These are phyloP conservation scores for Sebastes matsubarae DNA, from an alignment of 2,797 vertebrate genomes.

Conservation along the genomic window DNA sequence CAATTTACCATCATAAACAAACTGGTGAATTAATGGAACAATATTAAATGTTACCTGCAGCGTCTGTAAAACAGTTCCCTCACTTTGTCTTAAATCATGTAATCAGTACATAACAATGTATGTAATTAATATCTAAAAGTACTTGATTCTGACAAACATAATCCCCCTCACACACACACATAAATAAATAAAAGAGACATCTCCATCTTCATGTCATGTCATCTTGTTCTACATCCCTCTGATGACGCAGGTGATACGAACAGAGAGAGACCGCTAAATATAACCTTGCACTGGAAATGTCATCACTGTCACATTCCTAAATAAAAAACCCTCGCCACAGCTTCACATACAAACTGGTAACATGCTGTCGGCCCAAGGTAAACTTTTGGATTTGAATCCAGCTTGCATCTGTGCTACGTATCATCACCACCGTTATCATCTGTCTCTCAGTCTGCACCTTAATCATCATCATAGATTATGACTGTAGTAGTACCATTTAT, in stretches of 20 bases:
- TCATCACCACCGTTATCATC: not conserved
- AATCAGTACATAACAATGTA: not conserved
- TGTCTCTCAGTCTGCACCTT: too few relatives aligned
- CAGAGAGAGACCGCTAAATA: slow-evolving; percentile 53
- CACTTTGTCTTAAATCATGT: not conserved
- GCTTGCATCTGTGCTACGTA: not conserved
- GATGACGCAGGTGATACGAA: slow-evolving; percentile 59
- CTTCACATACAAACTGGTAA: slow-evolving; percentile 4
- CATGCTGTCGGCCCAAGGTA: not conserved
- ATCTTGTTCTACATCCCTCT: slow-evolving; percentile 52
- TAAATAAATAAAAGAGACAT: slow-evolving; percentile 44
- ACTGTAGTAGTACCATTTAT: too few relatives aligned
- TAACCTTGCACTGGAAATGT: slow-evolving; percentile 61
- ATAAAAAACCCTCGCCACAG: slow-evolving; percentile 7
- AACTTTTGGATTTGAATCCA: slow-evolving; percentile 9
- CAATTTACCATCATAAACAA: not conserved
- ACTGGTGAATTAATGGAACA: not conserved
- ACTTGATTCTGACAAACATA: slow-evolving; percentile 10
- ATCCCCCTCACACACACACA: not conserved
- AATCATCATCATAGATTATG: not conserved
- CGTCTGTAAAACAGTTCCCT: not conserved
- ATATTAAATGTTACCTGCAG: not conserved
- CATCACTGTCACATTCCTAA: slow-evolving; percentile 44
- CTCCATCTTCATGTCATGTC: slow-evolving; percentile 64
- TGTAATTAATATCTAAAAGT: not conserved